phyloP scores from a whole-genome alignment of 2,797 vertebrate species.

The Macrochelys suwanniensis region DNA sequence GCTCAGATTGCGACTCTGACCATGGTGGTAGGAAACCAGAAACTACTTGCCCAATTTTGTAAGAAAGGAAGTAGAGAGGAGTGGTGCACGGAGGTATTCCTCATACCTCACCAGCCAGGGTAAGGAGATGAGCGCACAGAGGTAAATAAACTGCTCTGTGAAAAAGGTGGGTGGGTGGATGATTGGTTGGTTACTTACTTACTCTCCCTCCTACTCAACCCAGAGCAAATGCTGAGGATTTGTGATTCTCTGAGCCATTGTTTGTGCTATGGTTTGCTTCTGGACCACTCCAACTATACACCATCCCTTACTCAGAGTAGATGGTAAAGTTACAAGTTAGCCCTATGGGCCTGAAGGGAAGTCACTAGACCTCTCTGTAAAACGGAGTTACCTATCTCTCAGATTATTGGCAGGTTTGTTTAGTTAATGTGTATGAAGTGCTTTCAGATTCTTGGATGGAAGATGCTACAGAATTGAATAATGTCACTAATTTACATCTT shows the following conservation, averaged over 20 bases:
- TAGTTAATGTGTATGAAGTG: not conserved
- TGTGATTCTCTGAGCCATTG: not conserved
- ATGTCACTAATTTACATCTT: not conserved
- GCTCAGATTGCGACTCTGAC: not conserved
- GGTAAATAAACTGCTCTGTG: not conserved
- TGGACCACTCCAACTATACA: not conserved
- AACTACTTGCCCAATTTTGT: too few species aligned
- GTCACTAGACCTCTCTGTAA: not conserved
- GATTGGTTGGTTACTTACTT: not conserved
- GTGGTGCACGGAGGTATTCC: not conserved
- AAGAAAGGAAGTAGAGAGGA: not conserved
- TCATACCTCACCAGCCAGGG: not conserved
- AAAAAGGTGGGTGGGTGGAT: not conserved
- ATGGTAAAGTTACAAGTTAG: not conserved
- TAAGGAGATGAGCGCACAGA: not conserved
- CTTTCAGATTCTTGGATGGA: not conserved
- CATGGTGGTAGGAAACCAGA: not conserved
- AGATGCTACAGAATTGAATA: not conserved
- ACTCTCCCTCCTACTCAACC: not conserved
- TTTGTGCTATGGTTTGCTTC: not conserved
- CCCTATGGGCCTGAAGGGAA: not conserved
- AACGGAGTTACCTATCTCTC: not conserved
- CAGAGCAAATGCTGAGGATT: not conserved
- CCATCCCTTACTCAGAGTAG: not conserved
- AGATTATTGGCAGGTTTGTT: not conserved